A percentile compares a stretch with the other conserved stretches of the same genome.
Conservation (phyloP, 1,140 invertebrate species). For the Aricia agestis region DNA sequence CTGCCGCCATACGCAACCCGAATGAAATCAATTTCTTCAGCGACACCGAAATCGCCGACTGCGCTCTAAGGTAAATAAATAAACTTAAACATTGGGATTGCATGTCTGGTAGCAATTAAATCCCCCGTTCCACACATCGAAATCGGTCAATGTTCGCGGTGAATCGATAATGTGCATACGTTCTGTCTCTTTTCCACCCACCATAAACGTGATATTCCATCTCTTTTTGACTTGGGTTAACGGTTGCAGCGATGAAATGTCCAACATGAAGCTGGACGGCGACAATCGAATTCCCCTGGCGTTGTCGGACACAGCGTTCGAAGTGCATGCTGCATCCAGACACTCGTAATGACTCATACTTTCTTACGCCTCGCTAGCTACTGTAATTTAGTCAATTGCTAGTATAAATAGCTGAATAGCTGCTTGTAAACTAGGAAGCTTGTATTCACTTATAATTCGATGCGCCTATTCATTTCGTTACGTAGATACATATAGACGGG, state of each 20-base stretch:
- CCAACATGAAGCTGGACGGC: constrained; percentile 66
- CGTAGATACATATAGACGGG: not conserved
- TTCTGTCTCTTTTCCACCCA: not conserved
- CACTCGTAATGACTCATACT: constrained; percentile 58
- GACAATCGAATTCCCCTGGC: constrained; percentile 71
- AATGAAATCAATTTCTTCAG: constrained; percentile 85
- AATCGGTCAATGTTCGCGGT: not conserved
- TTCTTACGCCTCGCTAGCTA: constrained; percentile 36
- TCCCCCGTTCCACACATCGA: not conserved
- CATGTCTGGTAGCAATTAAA: not conserved
- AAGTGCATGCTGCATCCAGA: constrained; percentile 70
- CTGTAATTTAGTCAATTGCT: not conserved
- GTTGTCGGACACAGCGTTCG: constrained; percentile 71
- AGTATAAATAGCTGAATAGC: no score
- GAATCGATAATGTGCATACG: constrained; percentile 2
- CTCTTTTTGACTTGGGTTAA: constrained; percentile 33
- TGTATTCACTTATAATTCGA: not conserved
- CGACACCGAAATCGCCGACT: constrained; percentile 88
- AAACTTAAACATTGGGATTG: not conserved
- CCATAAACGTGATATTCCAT: constrained; percentile 14
- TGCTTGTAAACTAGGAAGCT: no score
- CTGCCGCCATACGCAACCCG: constrained; percentile 48
- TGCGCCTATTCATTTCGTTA: not conserved
- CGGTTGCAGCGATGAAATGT: constrained; percentile 72
- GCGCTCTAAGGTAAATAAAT: constrained; percentile 77